Evolutionary conservation across 2,113 vertebrate genomes (phyloP).

Genomic region (Labeo rohita): DNA sequence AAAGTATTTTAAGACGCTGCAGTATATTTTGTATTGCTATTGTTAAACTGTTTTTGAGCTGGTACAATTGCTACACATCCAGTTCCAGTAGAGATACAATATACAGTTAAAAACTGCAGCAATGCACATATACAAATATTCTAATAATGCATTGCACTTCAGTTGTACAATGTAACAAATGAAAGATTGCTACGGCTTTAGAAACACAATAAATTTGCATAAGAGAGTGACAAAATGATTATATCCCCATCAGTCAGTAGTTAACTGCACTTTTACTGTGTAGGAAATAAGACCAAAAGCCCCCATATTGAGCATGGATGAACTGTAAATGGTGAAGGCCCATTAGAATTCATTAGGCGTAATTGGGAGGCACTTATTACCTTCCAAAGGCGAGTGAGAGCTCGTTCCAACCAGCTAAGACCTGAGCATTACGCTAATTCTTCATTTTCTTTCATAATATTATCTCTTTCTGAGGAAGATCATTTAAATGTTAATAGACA

Average conservation of each 20-base stretch:
- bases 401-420: slow-evolving; percentile 56
- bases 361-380: slow-evolving; percentile 67
- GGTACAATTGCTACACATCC: not conserved
- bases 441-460: slow-evolving; percentile 72
- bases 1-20: not conserved
- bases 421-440: slow-evolving; percentile 68
- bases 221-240: not conserved
- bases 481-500: slow-evolving; percentile 75
- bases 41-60: not conserved
- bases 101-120: not conserved
- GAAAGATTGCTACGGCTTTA: not conserved
- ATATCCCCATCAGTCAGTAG: not conserved
- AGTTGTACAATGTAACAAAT: not conserved
- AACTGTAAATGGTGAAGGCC: slow-evolving; percentile 51
- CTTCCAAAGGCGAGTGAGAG: slow-evolving; percentile 61
- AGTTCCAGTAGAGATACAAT: not conserved
- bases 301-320: slow-evolving; percentile 47
- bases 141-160: not conserved
- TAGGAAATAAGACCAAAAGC: slow-evolving; percentile 49
- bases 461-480: slow-evolving; percentile 62
- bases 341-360: slow-evolving; percentile 64
- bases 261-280: slow-evolving; percentile 26
- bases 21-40: not conserved
- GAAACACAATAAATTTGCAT: not conserved
- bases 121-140: not conserved